Percentiles rank a stretch among this genome's conserved stretches.
Conservation (phyloP, 2,888 invertebrate genomes). For the Esperia sulphurella region DNA sequence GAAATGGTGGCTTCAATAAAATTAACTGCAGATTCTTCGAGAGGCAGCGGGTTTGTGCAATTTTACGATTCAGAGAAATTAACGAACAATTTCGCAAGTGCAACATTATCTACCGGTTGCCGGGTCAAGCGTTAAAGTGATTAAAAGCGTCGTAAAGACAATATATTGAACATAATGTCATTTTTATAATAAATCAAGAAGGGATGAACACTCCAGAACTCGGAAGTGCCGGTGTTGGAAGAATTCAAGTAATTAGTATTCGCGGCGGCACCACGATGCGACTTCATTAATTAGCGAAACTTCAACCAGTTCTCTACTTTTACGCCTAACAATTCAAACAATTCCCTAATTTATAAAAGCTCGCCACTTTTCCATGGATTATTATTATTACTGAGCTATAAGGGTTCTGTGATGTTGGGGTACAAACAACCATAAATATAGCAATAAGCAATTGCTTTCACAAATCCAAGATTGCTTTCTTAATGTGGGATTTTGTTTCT, state of each 20-base stretch:
- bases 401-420: not conserved
- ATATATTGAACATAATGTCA: not conserved
- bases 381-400: not conserved
- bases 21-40: constrained; percentile 44
- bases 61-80: constrained; percentile 44
- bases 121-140: not conserved
- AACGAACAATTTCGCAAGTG: constrained; percentile 35
- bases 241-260: constrained; percentile 59
- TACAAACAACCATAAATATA: not conserved
- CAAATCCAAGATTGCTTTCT: not conserved
- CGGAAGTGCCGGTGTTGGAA: constrained; percentile 20
- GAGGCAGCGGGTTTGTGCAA: constrained; percentile 34
- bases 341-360: constrained; percentile 24
- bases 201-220: not conserved
- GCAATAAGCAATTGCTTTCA: constrained; percentile 5
- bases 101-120: constrained; percentile 13
- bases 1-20: constrained; percentile 40
- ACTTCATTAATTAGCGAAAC: constrained; percentile 63
- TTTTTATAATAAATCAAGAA: constrained; percentile 1
- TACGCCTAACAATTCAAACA: constrained; percentile 47
- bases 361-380: not conserved
- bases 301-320: constrained; percentile 49
- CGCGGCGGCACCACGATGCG: constrained; percentile 38
- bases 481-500: not conserved
- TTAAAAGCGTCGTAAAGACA: not conserved